Evolutionary conservation across 2,797 vertebrate genomes (phyloP), one percentile per base, ranked within the genome.

Genomic region (Artibeus lituratus): DNA sequence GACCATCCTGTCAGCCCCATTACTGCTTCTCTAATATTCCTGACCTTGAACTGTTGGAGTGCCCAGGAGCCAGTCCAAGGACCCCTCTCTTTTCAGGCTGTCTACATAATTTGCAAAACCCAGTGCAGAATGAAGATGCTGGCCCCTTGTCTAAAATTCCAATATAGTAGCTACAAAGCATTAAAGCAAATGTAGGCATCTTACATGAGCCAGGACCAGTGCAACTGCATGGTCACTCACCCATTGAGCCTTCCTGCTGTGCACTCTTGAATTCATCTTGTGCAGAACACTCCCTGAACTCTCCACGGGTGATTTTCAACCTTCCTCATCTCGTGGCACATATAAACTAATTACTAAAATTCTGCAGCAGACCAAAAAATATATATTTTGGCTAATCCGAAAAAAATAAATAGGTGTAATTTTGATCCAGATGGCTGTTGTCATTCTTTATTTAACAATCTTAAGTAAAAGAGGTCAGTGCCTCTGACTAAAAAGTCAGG

Each of bases 201-300:
- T 59, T 51, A 15, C 15, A 10, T 12, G 2, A 29, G 11, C 0
- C 1, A 5, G 37, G 37, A 4, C 39, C n/a, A 8, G 5, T 0
- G 3, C 42, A 22, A 15, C 35, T 4, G 10, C 65, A 21, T 35
- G 1, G 24, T 21, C 19, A 39, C 42, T 32, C 5, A 7, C 24
- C 47, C 1, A 3, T 0, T 3, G 39, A 77, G 55, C 5, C 1
- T 0, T 37, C 65, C 59, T 73, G 69, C 12, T 3, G 29, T 35
- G 6, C 7, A 47, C 42, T 32, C 74, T 35, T 14, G 62, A 80
- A 37, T 51, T 14, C n/a, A 22, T 42, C 3, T 18, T n/a, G 7
- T 37, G 35, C 59, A 76, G 55, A 77, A 42, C 57, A 47, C 19
- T 49, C 1, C n/a, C 49, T 15, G 11, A 39, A 51, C 37, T 14